Evolutionary conservation across 2,888 invertebrate genomes (phyloP).

Genomic region (Smittia sp.): DNA sequence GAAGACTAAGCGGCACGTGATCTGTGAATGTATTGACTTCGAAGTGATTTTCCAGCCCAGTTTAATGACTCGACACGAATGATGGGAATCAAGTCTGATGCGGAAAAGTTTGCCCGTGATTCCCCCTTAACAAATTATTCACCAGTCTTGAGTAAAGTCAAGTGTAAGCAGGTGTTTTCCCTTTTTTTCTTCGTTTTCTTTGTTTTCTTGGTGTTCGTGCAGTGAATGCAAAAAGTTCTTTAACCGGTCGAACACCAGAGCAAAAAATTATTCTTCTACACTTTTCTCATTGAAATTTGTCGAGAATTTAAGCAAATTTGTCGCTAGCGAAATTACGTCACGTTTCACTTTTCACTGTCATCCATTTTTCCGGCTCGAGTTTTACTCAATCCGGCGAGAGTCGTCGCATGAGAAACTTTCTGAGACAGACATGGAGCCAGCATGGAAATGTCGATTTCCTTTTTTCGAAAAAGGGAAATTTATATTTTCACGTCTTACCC

Average conservation of each 20-base stretch:
- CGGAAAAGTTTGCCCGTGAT: no score
- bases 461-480: slow-evolving; percentile 13
- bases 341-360: neutral
- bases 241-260: slow-evolving; percentile 27
- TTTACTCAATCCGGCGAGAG: slow-evolving; percentile 4
- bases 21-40: slow-evolving; percentile 18
- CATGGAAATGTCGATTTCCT: slow-evolving; percentile 21
- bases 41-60: neutral
- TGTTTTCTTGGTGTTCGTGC: slow-evolving; percentile 10
- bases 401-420: no score
- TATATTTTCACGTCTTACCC: slow-evolving; percentile 26
- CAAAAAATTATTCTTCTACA: slow-evolving; percentile 7
- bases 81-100: no score
- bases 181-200: slow-evolving; percentile 19
- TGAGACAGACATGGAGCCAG: slow-evolving; percentile 16
- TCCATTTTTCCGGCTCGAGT: neutral
- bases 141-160: neutral
- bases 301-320: neutral
- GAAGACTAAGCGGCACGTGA: slow-evolving; percentile 25
- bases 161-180: slow-evolving; percentile 31
- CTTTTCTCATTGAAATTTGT: neutral
- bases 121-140: no score
- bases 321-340: slow-evolving; percentile 23
- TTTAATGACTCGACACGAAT: neutral
- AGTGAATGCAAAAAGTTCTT: slow-evolving; percentile 36